A percentile compares a stretch with the other conserved stretches of the same genome.
Evolutionary conservation across 1,140 invertebrate genomes (phyloP).

Genomic region (Euglossa dilemma): DNA sequence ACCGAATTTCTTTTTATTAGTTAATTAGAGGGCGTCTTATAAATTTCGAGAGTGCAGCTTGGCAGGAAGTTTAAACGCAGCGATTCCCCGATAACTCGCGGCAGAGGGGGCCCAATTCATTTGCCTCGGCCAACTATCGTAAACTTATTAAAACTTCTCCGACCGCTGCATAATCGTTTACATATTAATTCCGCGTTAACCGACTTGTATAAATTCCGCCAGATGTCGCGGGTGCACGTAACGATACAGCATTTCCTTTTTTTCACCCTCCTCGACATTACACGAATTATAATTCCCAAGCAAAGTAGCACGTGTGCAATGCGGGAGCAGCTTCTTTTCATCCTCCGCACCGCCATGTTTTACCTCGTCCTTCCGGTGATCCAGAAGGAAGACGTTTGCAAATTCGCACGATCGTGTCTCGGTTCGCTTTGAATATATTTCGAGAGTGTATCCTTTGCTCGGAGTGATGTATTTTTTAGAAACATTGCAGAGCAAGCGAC

Average conservation of each 20-base stretch:
- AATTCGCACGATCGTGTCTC: not conserved
- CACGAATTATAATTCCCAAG: not conserved
- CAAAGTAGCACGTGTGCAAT: not conserved
- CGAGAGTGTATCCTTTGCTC: not conserved
- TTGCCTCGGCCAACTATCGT: constrained; percentile 13
- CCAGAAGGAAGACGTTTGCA: no score
- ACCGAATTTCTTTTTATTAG: not conserved
- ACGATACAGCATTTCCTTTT: constrained; percentile 1
- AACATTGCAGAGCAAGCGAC: not conserved
- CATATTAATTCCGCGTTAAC: constrained; percentile 26
- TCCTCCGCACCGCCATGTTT: not conserved
- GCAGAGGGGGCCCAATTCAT: constrained; percentile 3
- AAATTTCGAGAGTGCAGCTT: constrained; percentile 1
- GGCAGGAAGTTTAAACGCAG: not conserved
- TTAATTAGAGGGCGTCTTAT: not conserved
- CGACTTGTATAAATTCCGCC: constrained; percentile 13
- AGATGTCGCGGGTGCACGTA: not conserved
- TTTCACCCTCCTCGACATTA: not conserved
- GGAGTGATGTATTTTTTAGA: not conserved
- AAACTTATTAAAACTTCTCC: constrained; percentile 29
- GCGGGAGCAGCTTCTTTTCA: not conserved
- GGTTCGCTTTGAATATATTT: not conserved
- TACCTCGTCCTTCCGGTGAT: not conserved
- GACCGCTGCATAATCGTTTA: constrained; percentile 11
- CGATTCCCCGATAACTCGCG: not conserved